A percentile compares a stretch with the other conserved stretches of the same genome.
Evolutionary conservation across 2,113 vertebrate genomes (phyloP).

Genomic region (Scolopax mira): DNA sequence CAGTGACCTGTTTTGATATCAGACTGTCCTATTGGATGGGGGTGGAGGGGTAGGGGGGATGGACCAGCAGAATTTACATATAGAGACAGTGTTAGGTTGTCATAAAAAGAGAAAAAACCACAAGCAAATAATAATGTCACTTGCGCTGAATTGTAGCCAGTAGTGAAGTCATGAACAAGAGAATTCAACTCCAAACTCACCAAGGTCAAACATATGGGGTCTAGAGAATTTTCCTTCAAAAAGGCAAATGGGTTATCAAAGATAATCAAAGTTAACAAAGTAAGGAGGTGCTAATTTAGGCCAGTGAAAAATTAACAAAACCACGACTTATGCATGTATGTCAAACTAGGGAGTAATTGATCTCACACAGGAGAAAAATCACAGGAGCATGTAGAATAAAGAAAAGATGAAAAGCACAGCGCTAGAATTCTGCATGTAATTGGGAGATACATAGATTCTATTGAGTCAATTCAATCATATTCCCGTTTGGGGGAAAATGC

Average conservation of each 20-base stretch:
- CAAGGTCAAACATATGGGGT: not conserved
- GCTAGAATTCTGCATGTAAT: not conserved
- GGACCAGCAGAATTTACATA: not conserved
- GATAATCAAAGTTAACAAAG: not conserved
- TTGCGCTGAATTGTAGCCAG: not conserved
- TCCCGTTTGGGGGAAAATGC: not conserved
- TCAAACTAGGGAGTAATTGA: not conserved
- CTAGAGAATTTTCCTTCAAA: not conserved
- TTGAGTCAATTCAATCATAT: not conserved
- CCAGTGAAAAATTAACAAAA: not conserved
- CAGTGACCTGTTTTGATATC: not conserved
- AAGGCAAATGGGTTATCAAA: not conserved
- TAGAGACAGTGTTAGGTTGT: not conserved
- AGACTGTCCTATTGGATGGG: not conserved
- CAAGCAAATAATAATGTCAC: not conserved
- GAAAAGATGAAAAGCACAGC: not conserved
- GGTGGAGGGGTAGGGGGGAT: accelerated
- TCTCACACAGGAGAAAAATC: not conserved
- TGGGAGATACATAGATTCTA: not conserved
- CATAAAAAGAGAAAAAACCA: not conserved
- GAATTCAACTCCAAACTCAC: not conserved
- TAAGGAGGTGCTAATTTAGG: not conserved
- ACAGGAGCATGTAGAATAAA: not conserved
- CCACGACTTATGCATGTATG: not conserved
- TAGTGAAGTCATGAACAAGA: not conserved